A percentile compares a stretch with the other conserved stretches of the same genome.
These are phyloP conservation scores for Mormoops blainvillei DNA, from an alignment of 2,113 vertebrate species.

Conservation along the genomic window DNA sequence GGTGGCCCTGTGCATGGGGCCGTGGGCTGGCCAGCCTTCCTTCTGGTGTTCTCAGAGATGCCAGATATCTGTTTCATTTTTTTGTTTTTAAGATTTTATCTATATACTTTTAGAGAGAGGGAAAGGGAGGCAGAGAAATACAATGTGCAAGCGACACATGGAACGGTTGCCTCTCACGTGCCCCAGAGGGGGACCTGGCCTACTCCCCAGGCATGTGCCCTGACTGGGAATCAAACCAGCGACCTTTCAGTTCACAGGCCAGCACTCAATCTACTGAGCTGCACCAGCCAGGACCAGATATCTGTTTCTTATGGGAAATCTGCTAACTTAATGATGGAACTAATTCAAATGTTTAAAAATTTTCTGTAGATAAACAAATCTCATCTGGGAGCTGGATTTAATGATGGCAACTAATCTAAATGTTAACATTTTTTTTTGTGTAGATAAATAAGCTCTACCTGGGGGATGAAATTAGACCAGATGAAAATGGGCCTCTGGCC, in stretches of 20 bases:
- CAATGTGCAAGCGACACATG: no score
- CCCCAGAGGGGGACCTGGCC: no score
- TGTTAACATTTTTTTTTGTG: neutral
- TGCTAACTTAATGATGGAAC: neutral
- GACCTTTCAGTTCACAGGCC: no score
- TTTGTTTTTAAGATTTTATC: no score
- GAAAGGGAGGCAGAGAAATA: no score
- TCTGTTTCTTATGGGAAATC: neutral
- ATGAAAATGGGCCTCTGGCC: neutral
- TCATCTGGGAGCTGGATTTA: neutral
- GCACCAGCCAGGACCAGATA: no score
- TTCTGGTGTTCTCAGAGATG: neutral
- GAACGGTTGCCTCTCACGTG: no score
- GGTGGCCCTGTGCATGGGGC: neutral
- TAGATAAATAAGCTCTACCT: neutral
- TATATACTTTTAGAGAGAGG: no score
- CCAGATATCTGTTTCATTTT: neutral
- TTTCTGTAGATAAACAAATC: neutral
- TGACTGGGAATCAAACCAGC: no score
- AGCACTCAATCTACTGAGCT: no score
- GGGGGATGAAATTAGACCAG: neutral
- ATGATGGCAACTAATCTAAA: neutral
- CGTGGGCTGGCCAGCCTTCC: neutral
- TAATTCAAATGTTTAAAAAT: neutral
- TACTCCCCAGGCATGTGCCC: no score